Evolutionary conservation across 2,797 vertebrate genomes (phyloP).

Genomic region (Clarias platycephalus): DNA sequence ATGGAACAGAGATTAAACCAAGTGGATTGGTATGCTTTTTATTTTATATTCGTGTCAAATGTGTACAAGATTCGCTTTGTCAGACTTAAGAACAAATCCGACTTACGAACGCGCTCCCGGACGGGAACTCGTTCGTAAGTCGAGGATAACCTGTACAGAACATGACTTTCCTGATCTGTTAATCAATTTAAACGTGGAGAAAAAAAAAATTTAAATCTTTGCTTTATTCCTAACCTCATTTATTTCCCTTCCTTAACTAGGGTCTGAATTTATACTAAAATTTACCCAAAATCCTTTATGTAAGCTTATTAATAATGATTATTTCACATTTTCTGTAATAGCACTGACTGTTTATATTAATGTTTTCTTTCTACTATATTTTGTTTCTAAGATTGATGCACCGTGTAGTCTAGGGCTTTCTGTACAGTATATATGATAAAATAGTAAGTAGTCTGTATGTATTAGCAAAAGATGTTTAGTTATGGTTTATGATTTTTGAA

Average conservation of each 20-base stretch:
- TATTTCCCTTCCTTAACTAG: neutral
- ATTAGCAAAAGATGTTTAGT: neutral
- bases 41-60: no score
- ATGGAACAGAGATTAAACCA: no score
- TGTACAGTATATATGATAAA: neutral
- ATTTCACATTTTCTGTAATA: neutral
- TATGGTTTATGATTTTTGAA: neutral
- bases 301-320: neutral
- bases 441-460: neutral
- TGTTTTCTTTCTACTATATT: neutral
- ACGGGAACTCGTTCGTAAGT: no score
- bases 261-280: neutral
- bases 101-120: no score
- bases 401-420: neutral
- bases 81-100: no score
- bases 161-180: neutral
- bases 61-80: no score
- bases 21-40: no score
- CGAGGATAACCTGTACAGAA: no score
- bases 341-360: neutral
- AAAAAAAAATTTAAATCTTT: no score
- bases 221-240: neutral
- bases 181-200: no score
- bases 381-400: neutral
- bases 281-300: neutral